Base-by-base conservation (phyloP, 2,113 vertebrate species). In the Chlorodrepanis virens region DNA sequence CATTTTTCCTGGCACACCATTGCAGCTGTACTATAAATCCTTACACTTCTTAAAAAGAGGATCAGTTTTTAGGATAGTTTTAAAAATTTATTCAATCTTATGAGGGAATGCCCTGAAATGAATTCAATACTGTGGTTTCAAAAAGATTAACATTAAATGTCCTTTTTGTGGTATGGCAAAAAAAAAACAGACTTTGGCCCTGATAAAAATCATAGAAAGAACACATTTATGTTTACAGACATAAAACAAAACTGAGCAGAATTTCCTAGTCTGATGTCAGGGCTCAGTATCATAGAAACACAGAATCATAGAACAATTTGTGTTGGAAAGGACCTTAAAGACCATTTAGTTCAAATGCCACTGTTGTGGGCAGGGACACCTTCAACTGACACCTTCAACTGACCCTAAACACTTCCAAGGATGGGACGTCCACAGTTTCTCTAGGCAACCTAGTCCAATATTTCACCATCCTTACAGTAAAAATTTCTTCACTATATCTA, bases 251-350 rank as follows among this genome's bases (percentile, higher is more conserved):
- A 31, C 4, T 0, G 3, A 71, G 5, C 2, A 47, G 37, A 92
- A 82, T 61, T 70, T 60, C 14, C 18, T 35, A 70, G 20, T 64
- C 37, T 68, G 15, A 49, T 40, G 23, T 47, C 14, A 49, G 27
- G 7, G 2, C 24, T 35, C 39, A 71, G 17, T 33, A 42, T 23
- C 18, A 76, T 8, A 31, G 61, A 76, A 47, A 35, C 10, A 31
- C 11, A 7, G 10, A 61, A 35, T 47, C 8, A 27, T 12, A 61
- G 25, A 54, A 27, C 0, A 1, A 0, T 40, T 47, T 76, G 7
- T 52, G 7, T 31, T 40, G 24, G 11, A 75, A 47, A 16, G 6
- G 24, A 61, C 24, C 12, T 54, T 10, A 68, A 45, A 31, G n/a
- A 3, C 4, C 39, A 10, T 35, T 39, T 54, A 53, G 4, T 60